Percentiles rank a stretch among this genome's conserved stretches.
These are phyloP conservation scores for Trididemnum miniatum DNA, from an alignment of 23 tunicate species.

Conservation along the genomic window DNA sequence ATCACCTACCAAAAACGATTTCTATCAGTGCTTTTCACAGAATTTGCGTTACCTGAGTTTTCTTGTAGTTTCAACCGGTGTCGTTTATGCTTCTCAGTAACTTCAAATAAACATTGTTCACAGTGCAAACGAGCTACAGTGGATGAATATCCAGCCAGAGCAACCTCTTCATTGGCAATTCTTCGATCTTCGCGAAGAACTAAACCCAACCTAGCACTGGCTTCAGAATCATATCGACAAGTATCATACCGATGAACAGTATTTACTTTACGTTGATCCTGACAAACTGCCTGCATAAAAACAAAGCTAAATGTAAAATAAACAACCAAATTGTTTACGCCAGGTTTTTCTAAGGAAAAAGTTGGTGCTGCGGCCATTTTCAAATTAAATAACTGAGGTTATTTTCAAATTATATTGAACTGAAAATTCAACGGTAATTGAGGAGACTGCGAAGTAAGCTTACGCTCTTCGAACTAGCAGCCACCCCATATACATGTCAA, in stretches of 20 bases:
- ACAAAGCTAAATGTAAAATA: no score
- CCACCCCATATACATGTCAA: no score
- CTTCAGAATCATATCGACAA: constrained; percentile 48
- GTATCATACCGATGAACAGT: constrained; percentile 39
- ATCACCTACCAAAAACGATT: no score
- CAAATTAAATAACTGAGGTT: no score
- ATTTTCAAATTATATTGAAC: no score
- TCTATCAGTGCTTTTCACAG: no score
- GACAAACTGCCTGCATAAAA: constrained; percentile 62
- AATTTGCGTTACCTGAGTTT: constrained; percentile 35
- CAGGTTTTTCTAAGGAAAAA: no score
- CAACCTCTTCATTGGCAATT: constrained; percentile 43
- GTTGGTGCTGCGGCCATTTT: no score
- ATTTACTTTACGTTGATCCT: constrained; percentile 74
- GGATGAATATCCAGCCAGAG: constrained; percentile 46
- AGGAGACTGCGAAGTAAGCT: no score
- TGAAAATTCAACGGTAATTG: no score
- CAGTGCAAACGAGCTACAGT: constrained; percentile 65
- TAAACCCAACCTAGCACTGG: constrained; percentile 11
- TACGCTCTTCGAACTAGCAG: no score
- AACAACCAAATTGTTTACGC: no score
- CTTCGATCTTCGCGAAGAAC: constrained; percentile 51
- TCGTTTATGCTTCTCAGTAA: constrained; percentile 24
- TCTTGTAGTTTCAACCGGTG: constrained; percentile 37
- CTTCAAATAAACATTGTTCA: constrained; percentile 59